A percentile compares a stretch with the other conserved stretches of the same genome.
Conservation (phyloP, 2,888 invertebrate species). For the Cephus rjabovi region DNA sequence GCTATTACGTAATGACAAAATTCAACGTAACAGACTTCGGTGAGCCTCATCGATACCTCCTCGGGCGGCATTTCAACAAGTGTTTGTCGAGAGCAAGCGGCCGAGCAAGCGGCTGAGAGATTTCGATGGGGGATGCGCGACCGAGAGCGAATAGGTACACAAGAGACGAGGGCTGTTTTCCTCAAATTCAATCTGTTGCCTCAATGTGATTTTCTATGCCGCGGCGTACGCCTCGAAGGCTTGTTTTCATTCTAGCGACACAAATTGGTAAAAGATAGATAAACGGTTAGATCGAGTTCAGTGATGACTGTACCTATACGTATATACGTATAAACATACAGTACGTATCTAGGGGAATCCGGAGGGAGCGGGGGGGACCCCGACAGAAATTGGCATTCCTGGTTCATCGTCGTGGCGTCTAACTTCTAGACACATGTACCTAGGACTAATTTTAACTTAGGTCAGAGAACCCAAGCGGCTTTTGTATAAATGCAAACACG, state of each 20-base stretch:
- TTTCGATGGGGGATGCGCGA: conserved; percentile 18
- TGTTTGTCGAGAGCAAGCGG: conserved; percentile 27
- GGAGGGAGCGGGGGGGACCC: background rate
- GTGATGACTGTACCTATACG: background rate
- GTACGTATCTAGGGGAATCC: background rate
- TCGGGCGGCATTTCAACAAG: conserved; percentile 29
- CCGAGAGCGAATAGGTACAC: conserved; percentile 6
- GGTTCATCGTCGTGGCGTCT: background rate
- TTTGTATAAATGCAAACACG: background rate
- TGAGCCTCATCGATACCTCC: conserved; percentile 26
- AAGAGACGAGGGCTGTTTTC: conserved; percentile 27
- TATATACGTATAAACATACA: background rate
- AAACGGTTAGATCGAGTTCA: background rate
- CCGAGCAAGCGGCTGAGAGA: conserved; percentile 13
- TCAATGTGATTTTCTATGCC: conserved; percentile 20
- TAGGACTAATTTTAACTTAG: background rate
- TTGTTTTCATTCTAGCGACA: conserved; percentile 13
- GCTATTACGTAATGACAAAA: background rate
- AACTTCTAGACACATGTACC: background rate
- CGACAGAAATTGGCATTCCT: background rate
- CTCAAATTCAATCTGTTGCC: conserved; percentile 38
- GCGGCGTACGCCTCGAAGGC: conserved; percentile 13
- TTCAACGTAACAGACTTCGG: background rate
- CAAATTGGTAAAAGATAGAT: background rate
- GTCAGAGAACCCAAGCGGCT: background rate